Evolutionary conservation across 2,888 invertebrate genomes (phyloP).

Genomic region (Sisyra terminalis): DNA sequence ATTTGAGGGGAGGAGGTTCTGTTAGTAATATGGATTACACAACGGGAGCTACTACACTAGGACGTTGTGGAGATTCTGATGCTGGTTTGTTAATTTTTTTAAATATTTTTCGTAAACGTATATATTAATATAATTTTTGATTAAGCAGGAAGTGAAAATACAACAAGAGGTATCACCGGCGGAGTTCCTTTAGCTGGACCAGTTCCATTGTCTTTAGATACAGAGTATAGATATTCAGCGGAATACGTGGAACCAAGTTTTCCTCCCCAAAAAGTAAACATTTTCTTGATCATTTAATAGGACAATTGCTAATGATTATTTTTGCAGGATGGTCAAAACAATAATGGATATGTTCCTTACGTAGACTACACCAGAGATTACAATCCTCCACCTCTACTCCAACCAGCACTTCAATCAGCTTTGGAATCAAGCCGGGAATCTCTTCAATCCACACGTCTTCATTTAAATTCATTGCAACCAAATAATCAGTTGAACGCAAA

Average conservation of each 20-base stretch:
- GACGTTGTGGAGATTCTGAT: constrained; percentile 29
- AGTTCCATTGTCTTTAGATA: constrained; percentile 54
- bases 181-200: constrained; percentile 65
- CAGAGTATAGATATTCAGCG: constrained; percentile 51
- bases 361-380: constrained; percentile 81
- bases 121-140: not conserved
- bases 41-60: constrained; percentile 18
- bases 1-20: constrained; percentile 68
- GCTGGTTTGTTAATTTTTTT: constrained; percentile 20
- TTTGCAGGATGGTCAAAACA: constrained; percentile 61
- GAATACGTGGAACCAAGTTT: constrained; percentile 67
- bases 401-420: constrained; percentile 36
- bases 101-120: not conserved
- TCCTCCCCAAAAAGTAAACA: constrained; percentile 42
- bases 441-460: constrained; percentile 26
- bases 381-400: constrained; percentile 56
- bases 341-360: constrained; percentile 75
- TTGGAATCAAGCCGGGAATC: constrained; percentile 25
- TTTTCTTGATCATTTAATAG: not conserved
- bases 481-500: constrained; percentile 16
- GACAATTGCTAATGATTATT: constrained; percentile 1
- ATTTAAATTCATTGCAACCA: constrained; percentile 25
- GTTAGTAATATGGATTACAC: constrained; percentile 54
- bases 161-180: constrained; percentile 26
- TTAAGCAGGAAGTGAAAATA: constrained; percentile 7